phyloP scores from a whole-genome alignment of 2,888 invertebrate genomes.

The Drosophila ezoana region DNA sequence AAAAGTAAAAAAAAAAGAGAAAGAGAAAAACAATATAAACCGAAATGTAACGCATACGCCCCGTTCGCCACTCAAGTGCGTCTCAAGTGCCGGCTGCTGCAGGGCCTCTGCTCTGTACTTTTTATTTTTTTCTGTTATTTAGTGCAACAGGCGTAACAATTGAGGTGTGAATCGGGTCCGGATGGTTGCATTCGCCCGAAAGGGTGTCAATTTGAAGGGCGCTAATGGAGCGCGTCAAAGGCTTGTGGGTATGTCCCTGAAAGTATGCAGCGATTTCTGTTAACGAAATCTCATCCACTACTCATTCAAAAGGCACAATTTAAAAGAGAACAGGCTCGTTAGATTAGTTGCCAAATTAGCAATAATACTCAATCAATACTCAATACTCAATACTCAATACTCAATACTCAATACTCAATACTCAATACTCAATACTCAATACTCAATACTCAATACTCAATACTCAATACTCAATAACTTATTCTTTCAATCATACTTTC shows the following conservation, averaged over 20 bases:
- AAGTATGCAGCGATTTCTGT: neutral
- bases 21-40: slow-evolving; percentile 18
- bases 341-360: too few species aligned
- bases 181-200: slow-evolving; percentile 7
- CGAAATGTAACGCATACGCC: slow-evolving; percentile 63
- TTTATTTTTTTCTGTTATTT: slow-evolving; percentile 24
- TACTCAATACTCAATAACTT: too few species aligned
- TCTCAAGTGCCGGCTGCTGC: slow-evolving; percentile 66
- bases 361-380: too few species aligned
- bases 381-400: neutral
- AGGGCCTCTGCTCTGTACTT: slow-evolving; percentile 8
- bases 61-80: slow-evolving; percentile 62
- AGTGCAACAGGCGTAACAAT: slow-evolving; percentile 66
- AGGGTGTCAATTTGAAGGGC: slow-evolving; percentile 46
- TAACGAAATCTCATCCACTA: neutral
- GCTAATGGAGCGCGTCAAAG: slow-evolving; percentile 54
- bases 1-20: slow-evolving; percentile 16
- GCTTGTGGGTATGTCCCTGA: neutral
- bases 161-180: slow-evolving; percentile 49
- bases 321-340: too few species aligned
- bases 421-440: too few species aligned
- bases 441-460: too few species aligned
- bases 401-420: too few species aligned
- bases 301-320: neutral
- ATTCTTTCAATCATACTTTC: too few species aligned